Conservation (phyloP, 2,113 vertebrate genomes). For the Malurus elegans region DNA sequence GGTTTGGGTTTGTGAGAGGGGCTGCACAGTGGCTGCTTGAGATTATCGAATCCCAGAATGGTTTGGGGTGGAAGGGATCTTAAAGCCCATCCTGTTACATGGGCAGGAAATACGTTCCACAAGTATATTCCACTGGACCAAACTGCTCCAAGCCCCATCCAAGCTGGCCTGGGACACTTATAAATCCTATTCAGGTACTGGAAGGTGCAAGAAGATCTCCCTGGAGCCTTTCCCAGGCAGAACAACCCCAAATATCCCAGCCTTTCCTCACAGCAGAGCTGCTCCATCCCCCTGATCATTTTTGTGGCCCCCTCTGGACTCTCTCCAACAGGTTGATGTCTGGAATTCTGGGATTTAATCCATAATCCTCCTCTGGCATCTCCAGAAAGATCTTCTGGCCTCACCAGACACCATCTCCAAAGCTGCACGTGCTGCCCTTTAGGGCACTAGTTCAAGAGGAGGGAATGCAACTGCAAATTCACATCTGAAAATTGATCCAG, state of each 20-base stretch:
- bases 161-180: neutral
- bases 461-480: neutral
- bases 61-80: neutral
- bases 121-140: neutral
- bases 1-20: neutral
- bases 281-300: neutral
- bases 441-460: neutral
- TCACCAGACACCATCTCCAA: neutral
- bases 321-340: rapidly evolving
- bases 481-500: constrained; percentile 22
- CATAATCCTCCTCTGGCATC: neutral
- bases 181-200: neutral
- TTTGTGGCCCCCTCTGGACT: neutral
- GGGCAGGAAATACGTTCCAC: neutral
- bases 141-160: rapidly evolving
- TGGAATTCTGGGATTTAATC: neutral
- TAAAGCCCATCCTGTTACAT: neutral
- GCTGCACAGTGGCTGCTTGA: neutral
- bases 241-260: neutral
- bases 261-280: neutral
- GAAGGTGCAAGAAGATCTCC: neutral
- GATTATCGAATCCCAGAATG: neutral
- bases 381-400: neutral
- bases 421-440: rapidly evolving
- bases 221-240: neutral